Evolutionary conservation across 2,113 vertebrate species (phyloP), one percentile per base, ranked within the genome.

Genomic region (Raphicerus campestris): DNA sequence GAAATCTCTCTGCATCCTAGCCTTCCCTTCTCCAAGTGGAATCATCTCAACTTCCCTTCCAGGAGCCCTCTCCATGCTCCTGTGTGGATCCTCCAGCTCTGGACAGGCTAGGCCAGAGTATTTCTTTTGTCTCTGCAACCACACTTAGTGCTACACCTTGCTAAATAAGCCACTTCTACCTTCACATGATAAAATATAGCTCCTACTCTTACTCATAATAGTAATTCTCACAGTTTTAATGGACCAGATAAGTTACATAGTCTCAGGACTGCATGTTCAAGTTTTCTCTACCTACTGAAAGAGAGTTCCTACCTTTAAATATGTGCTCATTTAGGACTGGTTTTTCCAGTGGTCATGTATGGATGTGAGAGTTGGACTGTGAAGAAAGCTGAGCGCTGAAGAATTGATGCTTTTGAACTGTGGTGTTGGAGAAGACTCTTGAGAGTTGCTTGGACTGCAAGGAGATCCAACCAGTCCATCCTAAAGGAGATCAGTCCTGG

Each of bases 161-260:
- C 10, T 60, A 90, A 85, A 58, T 35, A 19, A 96, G 66, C 16
- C 66, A 26, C 51, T 83, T 84, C 49, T 85, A 20, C 7, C 24
- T 75, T 93, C 30, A 60, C 81, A 26, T 19, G 5, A 56, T 42
- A 84, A 94, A 47, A 9, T 24, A n/a, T 51, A 90, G 73, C 80
- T 90, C 26, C 78, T 42, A 77, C 8, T 61, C 24, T n/a, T 96
- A 87, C 73, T 78, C 91, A 49, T 55, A 87, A 70, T 13, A n/a
- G 24, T 84, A 92, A 60, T 92, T 90, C 55, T 89, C 80, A 94
- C 10, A 47, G 61, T 89, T 91, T 93, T 78, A 86, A 93, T 49
- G 35, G 39, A 75, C 15, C 7, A 39, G 83, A 51, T 85, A 93
- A 55, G 22, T 83, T 77, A 87, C 14, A 32, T 10, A 81, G 30